Conservation (phyloP, 1,140 invertebrate species). For the Riptortus pedestris region DNA sequence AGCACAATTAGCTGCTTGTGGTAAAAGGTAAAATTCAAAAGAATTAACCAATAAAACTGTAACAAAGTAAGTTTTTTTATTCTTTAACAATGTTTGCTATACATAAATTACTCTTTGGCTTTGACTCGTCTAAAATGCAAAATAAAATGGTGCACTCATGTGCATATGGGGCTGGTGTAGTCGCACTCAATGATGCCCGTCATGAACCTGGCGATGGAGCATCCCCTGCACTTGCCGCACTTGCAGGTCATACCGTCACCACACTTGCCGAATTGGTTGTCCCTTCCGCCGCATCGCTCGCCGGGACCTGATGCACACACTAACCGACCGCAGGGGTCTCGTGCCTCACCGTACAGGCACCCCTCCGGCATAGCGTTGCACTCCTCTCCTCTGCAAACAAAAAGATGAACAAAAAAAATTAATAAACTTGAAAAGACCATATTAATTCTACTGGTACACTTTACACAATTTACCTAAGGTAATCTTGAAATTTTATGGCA, state of each 20-base stretch:
- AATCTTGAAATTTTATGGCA: too few relatives aligned
- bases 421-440: not conserved
- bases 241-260: slow-evolving; percentile 34
- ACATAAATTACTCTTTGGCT: too few relatives aligned
- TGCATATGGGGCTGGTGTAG: slow-evolving; percentile 12
- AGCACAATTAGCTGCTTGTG: too few relatives aligned
- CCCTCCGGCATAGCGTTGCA: slow-evolving; percentile 28
- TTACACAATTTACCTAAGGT: too few relatives aligned
- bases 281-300: slow-evolving; percentile 32
- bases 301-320: slow-evolving; percentile 33
- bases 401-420: not conserved
- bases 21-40: too few relatives aligned
- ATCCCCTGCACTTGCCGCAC: slow-evolving; percentile 33
- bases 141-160: too few relatives aligned
- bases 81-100: too few relatives aligned
- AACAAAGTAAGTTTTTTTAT: too few relatives aligned
- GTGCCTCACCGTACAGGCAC: slow-evolving; percentile 30
- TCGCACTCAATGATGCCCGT: slow-evolving; percentile 22
- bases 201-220: slow-evolving; percentile 26
- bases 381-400: slow-evolving; percentile 23
- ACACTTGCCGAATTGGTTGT: slow-evolving; percentile 32
- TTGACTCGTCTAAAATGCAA: too few relatives aligned
- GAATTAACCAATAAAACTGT: too few relatives aligned
- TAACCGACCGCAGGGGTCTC: slow-evolving; percentile 31
- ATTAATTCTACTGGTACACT: too few relatives aligned